These are phyloP conservation scores for Phenganax stokvisi DNA, from an alignment of 92 coral and sea anemone genomes.

Conservation along the genomic window DNA sequence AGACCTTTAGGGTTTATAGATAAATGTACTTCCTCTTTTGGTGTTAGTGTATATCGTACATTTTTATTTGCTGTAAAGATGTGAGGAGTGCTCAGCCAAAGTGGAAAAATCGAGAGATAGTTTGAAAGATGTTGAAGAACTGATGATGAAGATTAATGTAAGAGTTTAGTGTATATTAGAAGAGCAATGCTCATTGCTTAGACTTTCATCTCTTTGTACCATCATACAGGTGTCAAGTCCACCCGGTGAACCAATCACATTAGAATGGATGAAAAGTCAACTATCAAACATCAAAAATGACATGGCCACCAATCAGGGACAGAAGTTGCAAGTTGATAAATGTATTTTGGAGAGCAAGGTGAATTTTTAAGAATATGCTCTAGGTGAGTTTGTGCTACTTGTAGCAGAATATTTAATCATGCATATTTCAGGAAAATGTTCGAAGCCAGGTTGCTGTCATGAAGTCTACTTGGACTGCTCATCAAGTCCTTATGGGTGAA, in stretches of 20 bases:
- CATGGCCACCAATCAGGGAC: conserved; percentile 68
- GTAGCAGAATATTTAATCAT: background rate
- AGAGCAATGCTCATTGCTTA: background rate
- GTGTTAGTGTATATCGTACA: background rate
- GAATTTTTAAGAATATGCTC: background rate
- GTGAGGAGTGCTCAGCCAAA: conserved; percentile 72
- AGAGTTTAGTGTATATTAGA: conserved; percentile 1
- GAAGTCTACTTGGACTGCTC: conserved; percentile 68
- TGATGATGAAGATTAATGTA: conserved; percentile 66
- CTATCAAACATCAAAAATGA: conserved; percentile 70
- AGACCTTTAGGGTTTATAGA: background rate
- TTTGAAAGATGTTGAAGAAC: conserved; percentile 63
- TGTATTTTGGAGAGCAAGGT: conserved; percentile 68
- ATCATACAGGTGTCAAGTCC: conserved; percentile 48
- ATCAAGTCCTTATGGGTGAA: conserved; percentile 88
- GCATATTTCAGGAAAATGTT: conserved; percentile 57
- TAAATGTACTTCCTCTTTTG: background rate
- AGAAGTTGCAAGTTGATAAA: conserved; percentile 64
- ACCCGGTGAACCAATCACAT: conserved; percentile 79
- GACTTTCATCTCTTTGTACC: background rate
- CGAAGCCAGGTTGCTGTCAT: conserved; percentile 69
- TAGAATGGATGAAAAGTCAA: conserved; percentile 86
- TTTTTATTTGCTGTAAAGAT: conserved; percentile 41
- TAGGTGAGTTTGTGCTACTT: too few relatives aligned
- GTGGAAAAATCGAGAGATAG: conserved; percentile 71